These are phyloP conservation scores for Grallaria varia DNA, from an alignment of 2,113 vertebrate genomes.

Conservation along the genomic window DNA sequence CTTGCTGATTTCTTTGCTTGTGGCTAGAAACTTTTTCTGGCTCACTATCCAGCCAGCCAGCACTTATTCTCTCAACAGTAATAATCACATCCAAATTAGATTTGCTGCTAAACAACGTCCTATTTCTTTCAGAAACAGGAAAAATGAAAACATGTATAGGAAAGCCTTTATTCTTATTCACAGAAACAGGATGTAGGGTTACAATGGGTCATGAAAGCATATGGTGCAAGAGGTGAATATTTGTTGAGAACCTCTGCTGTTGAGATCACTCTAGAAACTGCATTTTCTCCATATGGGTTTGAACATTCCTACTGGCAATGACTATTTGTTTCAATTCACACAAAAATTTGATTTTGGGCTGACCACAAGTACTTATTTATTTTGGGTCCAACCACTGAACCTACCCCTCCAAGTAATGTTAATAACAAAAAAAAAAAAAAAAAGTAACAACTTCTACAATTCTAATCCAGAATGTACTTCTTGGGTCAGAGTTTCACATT, in stretches of 20 bases:
- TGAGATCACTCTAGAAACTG: background rate
- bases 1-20: background rate
- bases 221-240: conserved; percentile 20
- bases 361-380: background rate
- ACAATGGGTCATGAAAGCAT: background rate
- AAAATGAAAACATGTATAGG: conserved; percentile 40
- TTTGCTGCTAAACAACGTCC: conserved; percentile 16
- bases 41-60: background rate
- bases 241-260: background rate
- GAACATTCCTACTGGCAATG: background rate
- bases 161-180: conserved; percentile 28
- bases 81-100: conserved; percentile 63
- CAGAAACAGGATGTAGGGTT: conserved; percentile 17
- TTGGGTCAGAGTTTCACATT: background rate
- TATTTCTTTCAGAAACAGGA: conserved; percentile 49
- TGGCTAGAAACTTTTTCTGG: conserved; percentile 35
- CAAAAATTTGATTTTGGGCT: conserved; percentile 7
- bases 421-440: background rate
- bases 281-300: background rate
- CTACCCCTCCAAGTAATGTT: background rate
- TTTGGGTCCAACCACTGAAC: background rate
- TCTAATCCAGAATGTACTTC: background rate
- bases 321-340: background rate
- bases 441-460: background rate
- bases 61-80: conserved; percentile 57